Base-by-base conservation (phyloP, 2,113 vertebrate genomes). In the Columba livia region DNA sequence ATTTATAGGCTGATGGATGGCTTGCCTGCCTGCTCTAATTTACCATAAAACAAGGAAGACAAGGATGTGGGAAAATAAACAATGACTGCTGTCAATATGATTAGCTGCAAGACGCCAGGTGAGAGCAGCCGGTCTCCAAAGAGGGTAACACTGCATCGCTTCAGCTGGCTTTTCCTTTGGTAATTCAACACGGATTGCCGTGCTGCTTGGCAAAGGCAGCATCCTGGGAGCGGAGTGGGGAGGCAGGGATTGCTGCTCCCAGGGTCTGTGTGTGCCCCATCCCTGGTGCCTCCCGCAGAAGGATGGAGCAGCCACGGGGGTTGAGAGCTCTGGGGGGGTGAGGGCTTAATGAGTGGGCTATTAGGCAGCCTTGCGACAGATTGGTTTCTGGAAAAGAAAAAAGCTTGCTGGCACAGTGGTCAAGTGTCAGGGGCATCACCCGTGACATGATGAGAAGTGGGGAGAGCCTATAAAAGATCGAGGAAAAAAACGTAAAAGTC, bases 31-130 rank as follows among this genome's bases (percentile, higher is more conserved):
- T 56, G 67, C 85, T 93, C 85, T 94, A 93, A 96, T 96, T 96
- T 94, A 79, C 92, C 95, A 80, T 93, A 95, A 92, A 94, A 88
- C 87, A 91, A 91, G 85, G 61, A 89, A 92, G 89, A 92, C 93
- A 91, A 96, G 89, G 85, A 85, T 15, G 5, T 60, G 86, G 73
- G 71, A 72, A 95, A 88, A 75, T 79, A 95, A 96, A 93, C 91
- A 96, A 89, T 89, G 73, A 89, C 87, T 85, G 42, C 91, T 89
- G 91, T 87, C 94, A 95, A 48, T 50, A 3, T 69, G 87, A 95
- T 94, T 75, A 91, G 95, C 79, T 88, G 79, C 1, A 2, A 82
- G 94, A 85, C 0, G 6, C 70, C 78, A 92, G 96, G 89, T 96
- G 94, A 94, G 89, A 92, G 71, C 80, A 81, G 91, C 44, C 0